Evolutionary conservation across 2,113 vertebrate genomes (phyloP), one percentile per base, ranked within the genome.

Genomic region (Phalacrocorax carbo): DNA sequence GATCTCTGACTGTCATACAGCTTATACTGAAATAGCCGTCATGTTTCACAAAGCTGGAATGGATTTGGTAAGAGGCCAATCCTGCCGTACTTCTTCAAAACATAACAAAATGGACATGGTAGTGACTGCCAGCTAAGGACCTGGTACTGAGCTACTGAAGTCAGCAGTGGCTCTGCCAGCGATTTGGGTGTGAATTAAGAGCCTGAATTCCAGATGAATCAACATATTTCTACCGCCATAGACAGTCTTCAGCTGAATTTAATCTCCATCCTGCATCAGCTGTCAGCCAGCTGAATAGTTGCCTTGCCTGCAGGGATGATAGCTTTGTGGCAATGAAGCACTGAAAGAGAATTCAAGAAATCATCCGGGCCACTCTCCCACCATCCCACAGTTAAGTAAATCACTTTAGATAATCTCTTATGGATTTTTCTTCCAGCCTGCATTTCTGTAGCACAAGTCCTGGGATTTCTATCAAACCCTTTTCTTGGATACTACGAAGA

Each of bases 271-370:
- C 51, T 84, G 46, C 64, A 81, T 91, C 93, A 95, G 68, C 83
- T 96, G 93, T 88, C 80, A 94, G 64, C 68, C 94, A 95, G 83
- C 93, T 86, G 94, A 95, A 68, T 40, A 18, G 71, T 1, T 69
- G 62, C 84, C 40, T 76, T 80, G 90, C 90, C 89, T 90, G 51
- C 0, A 0, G 86, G 76, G 64, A 5, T 78, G 61, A 82, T 19
- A 49, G 34, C 10, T 87, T 27, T 85, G 62, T n/a, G 55, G 48
- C 49, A 76, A 32, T 11, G 62, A 72, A 93, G 20, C 36, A 29
- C 73, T 65, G 87, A 79, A 75, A 89, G 61, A 71, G n/a, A 55
- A 90, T 34, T 60, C 51, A 87, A 79, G n/a, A 82, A 83, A 30
- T 23, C 57, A 49, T 40, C 30, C 30, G 44, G 52, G 27, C 40